Percentiles rank a stretch among this genome's conserved stretches.
phyloP scores from a whole-genome alignment of 2,113 vertebrate genomes.

The Anhinga anhinga region DNA sequence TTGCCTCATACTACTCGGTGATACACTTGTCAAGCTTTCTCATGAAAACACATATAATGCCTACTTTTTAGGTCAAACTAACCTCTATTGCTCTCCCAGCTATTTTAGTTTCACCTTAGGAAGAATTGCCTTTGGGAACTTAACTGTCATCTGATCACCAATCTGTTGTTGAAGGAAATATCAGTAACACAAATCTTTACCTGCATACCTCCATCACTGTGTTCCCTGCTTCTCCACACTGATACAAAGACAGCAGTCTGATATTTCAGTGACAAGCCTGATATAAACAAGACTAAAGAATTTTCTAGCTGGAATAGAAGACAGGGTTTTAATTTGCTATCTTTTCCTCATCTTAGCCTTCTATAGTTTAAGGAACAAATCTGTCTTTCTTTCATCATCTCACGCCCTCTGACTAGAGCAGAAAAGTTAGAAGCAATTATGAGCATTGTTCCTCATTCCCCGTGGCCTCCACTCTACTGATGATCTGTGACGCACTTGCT shows the following conservation, averaged over 20 bases:
- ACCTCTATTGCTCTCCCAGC: not conserved
- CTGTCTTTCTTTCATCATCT: rapidly evolving
- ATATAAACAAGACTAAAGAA: not conserved
- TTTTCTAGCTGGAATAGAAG: not conserved
- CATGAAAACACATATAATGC: not conserved
- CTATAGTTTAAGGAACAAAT: not conserved
- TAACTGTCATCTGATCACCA: not conserved
- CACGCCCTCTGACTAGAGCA: not conserved
- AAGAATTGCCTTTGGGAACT: not conserved
- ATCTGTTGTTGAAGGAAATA: not conserved
- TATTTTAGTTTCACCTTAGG: not conserved
- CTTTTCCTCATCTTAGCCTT: not conserved
- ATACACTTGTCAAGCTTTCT: not conserved
- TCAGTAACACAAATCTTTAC: not conserved
- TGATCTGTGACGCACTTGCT: not conserved
- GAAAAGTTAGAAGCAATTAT: not conserved
- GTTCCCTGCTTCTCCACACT: not conserved
- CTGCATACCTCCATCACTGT: not conserved
- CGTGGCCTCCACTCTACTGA: not conserved
- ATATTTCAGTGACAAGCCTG: not conserved
- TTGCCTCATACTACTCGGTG: not conserved
- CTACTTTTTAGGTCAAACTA: not conserved
- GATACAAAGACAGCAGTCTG: not conserved
- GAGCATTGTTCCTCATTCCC: not conserved
- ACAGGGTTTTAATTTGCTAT: not conserved